phyloP scores from a whole-genome alignment of 2,113 vertebrate species.

The Bagarius yarrelli region DNA sequence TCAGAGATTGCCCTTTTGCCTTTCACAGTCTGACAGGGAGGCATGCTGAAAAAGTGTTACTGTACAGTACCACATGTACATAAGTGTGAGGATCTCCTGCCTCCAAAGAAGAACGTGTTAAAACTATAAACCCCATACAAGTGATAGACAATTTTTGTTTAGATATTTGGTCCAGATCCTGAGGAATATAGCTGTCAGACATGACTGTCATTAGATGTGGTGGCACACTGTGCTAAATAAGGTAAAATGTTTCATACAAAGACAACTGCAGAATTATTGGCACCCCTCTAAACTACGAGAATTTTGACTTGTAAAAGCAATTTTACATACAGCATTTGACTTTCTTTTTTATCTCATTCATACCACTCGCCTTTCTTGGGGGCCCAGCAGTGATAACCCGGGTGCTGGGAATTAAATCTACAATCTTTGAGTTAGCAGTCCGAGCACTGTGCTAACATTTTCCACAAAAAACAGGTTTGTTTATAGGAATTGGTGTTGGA shows the following conservation, averaged over 20 bases:
- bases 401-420: no score
- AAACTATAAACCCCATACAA: neutral
- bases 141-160: neutral
- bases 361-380: no score
- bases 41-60: neutral
- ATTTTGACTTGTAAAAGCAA: neutral
- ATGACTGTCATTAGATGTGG: neutral
- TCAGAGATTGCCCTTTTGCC: constrained; percentile 37
- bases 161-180: neutral
- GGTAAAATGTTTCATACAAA: neutral
- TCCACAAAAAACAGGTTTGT: no score
- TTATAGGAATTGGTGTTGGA: no score
- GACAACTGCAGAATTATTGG: neutral
- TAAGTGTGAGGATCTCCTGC: neutral
- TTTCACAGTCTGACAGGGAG: constrained; percentile 14
- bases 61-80: neutral
- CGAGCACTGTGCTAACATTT: no score
- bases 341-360: no score
- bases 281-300: neutral
- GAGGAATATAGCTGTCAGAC: neutral
- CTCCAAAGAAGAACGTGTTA: neutral
- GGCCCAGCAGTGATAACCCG: no score
- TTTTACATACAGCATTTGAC: neutral
- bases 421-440: no score
- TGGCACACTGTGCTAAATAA: neutral